These are phyloP conservation scores for Phalacrocorax carbo DNA, from an alignment of 2,113 vertebrate genomes.

Conservation along the genomic window DNA sequence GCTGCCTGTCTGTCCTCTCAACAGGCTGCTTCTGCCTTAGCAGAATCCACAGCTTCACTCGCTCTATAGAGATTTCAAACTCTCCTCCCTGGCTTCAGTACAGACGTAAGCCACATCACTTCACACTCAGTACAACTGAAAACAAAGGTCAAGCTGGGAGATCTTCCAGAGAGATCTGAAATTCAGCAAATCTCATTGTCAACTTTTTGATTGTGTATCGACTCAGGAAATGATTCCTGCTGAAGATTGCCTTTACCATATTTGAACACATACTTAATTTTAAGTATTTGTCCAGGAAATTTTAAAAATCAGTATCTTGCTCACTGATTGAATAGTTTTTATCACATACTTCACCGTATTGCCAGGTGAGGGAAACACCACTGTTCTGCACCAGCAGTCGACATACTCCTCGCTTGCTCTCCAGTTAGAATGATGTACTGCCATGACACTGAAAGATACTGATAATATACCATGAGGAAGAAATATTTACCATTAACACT, in stretches of 20 bases:
- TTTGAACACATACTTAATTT: neutral
- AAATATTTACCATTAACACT: neutral
- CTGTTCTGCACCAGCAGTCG: neutral
- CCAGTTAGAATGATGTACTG: neutral
- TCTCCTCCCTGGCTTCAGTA: neutral
- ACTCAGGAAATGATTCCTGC: neutral
- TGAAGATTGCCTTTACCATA: neutral
- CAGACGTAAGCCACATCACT: neutral
- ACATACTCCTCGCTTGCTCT: neutral
- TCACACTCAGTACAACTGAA: neutral
- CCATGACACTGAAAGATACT: neutral
- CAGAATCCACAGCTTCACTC: neutral
- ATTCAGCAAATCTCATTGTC: neutral
- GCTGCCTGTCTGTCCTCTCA: rapidly evolving
- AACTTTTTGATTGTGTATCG: neutral
- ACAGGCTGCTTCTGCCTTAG: neutral
- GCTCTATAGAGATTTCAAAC: neutral
- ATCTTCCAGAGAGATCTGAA: neutral
- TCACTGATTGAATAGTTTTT: neutral
- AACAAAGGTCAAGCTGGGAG: neutral
- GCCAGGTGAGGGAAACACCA: neutral
- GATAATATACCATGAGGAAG: neutral
- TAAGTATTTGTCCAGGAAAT: neutral
- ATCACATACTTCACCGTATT: neutral
- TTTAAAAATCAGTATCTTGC: neutral